Evolutionary conservation across 1,140 invertebrate genomes (phyloP), one percentile per base, ranked within the genome.

Genomic region (Charaxes varanes): DNA sequence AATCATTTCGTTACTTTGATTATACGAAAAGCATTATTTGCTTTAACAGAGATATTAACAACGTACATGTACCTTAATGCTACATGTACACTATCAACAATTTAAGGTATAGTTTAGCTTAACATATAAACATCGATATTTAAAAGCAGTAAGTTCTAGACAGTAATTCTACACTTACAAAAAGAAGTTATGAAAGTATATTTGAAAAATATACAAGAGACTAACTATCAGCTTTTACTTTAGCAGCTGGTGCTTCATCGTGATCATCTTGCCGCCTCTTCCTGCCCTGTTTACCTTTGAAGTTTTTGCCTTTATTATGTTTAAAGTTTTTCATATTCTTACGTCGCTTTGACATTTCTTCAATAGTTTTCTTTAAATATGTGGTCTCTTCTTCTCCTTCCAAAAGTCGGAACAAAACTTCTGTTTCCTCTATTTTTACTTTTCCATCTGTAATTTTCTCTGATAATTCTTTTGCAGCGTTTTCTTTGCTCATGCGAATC

Each of bases 371-470:
- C 7, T 85, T 70, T 14, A 92, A 76, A 51, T 91, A 92, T 16
- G 84, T 72, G 8, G 87, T 86, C 61, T 93, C 91, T 66, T 93
- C 91, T 12, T 92, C 90, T 1, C 88, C 90, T 62, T 90, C 89
- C 0, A 92, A 57, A 2, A 90, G 53, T 37, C 87, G 85, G 21
- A 90, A 86, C 1, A 78, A 79, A 1, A 91, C 60, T 35, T 89
- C 87, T 4, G 71, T 63, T 2, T 88, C 88, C n/a, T 85, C 82
- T 6, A 90, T 67, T 56, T 78, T 86, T 3, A 89, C 18, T 74
- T 90, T 90, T 0, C 81, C 84, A 34, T 91, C 87, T 3, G 82
- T 77, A 31, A 91, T 79, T 67, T 92, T 91, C 24, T 90, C 88
- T 36, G 89, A 57, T 43, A 91, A 65, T 37, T 85, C 76, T 40